A percentile compares a stretch with the other conserved stretches of the same genome.
Conservation (phyloP, 1,140 invertebrate species). For the Heliconius nattereri region DNA sequence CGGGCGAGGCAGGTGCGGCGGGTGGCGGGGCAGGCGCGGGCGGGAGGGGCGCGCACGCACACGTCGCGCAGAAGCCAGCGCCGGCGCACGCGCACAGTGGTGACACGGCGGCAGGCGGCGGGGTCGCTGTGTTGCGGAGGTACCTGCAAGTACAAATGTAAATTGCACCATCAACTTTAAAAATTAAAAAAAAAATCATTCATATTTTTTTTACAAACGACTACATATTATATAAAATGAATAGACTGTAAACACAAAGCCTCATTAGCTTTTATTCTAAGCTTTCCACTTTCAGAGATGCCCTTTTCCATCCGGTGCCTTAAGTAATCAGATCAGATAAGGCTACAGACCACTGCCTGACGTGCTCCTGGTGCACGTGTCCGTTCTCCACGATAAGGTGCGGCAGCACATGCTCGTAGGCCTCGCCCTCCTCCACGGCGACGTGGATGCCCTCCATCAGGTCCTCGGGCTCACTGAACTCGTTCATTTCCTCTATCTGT, state of each 20-base stretch:
- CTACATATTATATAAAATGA: too few relatives aligned
- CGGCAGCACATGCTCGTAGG: conserved; percentile 62
- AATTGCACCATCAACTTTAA: too few relatives aligned
- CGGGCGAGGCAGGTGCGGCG: background rate
- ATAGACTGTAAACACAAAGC: too few relatives aligned
- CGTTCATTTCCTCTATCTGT: conserved; percentile 79
- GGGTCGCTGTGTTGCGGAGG: conserved; percentile 41
- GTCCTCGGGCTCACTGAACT: conserved; percentile 91
- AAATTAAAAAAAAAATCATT: too few relatives aligned
- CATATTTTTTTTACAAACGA: too few relatives aligned
- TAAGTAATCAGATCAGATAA: too few relatives aligned
- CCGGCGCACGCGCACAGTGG: conserved; percentile 43
- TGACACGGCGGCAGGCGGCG: conserved; percentile 19
- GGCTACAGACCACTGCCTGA: conserved; percentile 60
- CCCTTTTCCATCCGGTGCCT: too few relatives aligned
- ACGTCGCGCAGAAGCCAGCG: conserved; percentile 51
- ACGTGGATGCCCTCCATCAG: conserved; percentile 90
- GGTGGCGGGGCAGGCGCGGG: conserved; percentile 4
- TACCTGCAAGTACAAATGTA: conserved; percentile 39
- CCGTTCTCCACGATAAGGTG: conserved; percentile 76
- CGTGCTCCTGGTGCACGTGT: conserved; percentile 71
- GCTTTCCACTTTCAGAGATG: too few relatives aligned
- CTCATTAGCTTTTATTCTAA: too few relatives aligned
- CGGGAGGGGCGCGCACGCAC: conserved; percentile 28
- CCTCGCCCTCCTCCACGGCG: conserved; percentile 59